Conservation (phyloP, 2,888 invertebrate genomes). For the Ichneumoninae sp. region DNA sequence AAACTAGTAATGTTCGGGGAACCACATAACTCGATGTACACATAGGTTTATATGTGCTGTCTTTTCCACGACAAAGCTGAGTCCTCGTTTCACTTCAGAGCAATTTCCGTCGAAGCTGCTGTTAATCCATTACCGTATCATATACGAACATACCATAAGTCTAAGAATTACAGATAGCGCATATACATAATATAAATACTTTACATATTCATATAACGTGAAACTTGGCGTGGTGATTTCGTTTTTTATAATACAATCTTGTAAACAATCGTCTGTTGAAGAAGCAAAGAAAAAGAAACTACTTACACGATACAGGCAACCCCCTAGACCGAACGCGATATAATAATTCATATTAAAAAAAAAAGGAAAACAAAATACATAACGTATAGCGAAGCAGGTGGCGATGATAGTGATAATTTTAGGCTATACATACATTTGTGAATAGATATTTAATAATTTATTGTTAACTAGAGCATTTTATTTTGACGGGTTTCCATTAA, state of each 20-base stretch:
- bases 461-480: conserved; percentile 81
- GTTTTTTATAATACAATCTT: conserved; percentile 67
- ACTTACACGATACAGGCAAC: conserved; percentile 67
- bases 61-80: neutral
- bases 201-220: conserved; percentile 47
- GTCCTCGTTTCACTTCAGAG: conserved; percentile 60
- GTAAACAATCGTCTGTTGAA: conserved; percentile 68
- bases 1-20: neutral
- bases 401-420: conserved; percentile 62
- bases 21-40: neutral
- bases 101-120: conserved; percentile 48
- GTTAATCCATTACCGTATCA: conserved; percentile 53
- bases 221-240: conserved; percentile 61
- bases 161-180: conserved; percentile 60
- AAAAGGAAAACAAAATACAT: conserved; percentile 8
- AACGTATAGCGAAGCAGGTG: conserved; percentile 24
- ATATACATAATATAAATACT: conserved; percentile 61
- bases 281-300: conserved; percentile 44
- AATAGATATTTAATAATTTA: conserved; percentile 84
- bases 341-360: conserved; percentile 59
- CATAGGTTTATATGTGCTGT: neutral
- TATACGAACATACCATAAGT: conserved; percentile 57
- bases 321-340: conserved; percentile 70
- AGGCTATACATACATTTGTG: conserved; percentile 82
- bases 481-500: conserved; percentile 72